Conservation (phyloP, 2,797 vertebrate genomes). For the Muraenolepis orangiensis region DNA sequence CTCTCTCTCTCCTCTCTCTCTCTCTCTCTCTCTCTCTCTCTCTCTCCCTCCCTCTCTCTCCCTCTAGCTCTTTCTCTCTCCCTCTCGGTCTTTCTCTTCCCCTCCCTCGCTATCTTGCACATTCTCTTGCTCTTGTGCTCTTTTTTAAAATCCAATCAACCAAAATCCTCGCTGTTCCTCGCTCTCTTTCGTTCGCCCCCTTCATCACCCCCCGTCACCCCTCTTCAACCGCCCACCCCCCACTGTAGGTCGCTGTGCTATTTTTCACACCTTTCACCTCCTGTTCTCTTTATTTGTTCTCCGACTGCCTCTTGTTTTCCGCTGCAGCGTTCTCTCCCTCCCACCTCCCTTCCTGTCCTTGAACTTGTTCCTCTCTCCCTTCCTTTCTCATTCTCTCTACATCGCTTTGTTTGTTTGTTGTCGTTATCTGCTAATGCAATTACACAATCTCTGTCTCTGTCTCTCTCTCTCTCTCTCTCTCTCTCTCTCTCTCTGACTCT, state of each 20-base stretch:
- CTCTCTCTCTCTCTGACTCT: background rate
- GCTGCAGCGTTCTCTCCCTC: background rate
- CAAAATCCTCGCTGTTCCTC: background rate
- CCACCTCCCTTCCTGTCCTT: background rate
- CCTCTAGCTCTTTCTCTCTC: background rate
- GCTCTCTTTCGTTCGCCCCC: background rate
- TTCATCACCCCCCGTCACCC: background rate
- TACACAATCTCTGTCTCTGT: background rate
- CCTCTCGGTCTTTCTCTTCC: background rate
- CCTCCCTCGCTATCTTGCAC: background rate
- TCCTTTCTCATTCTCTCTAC: background rate
- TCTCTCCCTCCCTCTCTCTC: background rate
- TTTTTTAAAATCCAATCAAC: conserved; percentile 1
- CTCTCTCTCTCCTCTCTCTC: conserved; percentile 3
- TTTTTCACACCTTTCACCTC: background rate
- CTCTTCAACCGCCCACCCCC: background rate
- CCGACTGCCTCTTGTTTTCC: background rate
- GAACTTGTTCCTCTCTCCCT: background rate
- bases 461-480: background rate
- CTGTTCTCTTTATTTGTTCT: background rate
- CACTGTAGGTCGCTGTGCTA: background rate
- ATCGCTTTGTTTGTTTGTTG: background rate
- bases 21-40: background rate
- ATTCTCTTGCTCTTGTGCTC: background rate
- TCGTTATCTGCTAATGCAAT: background rate